Percentiles rank a stretch among this genome's conserved stretches.
Conservation (phyloP, 1,140 invertebrate species). For the Dendroctonus valens region DNA sequence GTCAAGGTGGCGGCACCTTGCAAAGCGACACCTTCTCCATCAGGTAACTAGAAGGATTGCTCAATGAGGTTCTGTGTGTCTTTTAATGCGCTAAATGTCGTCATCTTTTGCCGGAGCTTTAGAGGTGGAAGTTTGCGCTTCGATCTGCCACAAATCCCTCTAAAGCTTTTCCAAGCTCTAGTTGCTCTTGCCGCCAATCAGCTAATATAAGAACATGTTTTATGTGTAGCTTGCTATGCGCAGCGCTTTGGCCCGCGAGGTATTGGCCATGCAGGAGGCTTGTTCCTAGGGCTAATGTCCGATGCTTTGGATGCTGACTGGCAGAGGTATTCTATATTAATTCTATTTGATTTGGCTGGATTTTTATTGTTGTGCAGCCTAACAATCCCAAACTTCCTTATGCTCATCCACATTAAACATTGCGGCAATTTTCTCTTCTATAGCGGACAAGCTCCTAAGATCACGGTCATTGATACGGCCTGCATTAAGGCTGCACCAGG, state of each 20-base stretch:
- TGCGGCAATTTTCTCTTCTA: neutral
- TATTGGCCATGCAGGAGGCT: constrained; percentile 82
- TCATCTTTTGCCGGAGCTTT: neutral
- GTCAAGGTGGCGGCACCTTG: constrained; percentile 85
- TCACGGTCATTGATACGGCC: constrained; percentile 76
- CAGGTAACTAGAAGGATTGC: constrained; percentile 57
- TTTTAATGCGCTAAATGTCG: neutral
- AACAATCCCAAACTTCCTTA: neutral
- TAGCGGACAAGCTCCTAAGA: constrained; percentile 68
- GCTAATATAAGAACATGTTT: constrained; percentile 42
- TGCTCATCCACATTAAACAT: neutral
- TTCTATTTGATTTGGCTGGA: neutral
- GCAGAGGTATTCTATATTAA: constrained; percentile 55
- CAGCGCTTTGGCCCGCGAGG: constrained; percentile 86
- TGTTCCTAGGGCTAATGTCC: constrained; percentile 66
- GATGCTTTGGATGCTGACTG: constrained; percentile 65
- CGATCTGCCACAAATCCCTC: neutral
- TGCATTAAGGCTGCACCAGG: constrained; percentile 77
- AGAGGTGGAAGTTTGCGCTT: neutral
- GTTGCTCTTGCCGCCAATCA: neutral
- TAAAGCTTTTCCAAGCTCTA: constrained; percentile 4
- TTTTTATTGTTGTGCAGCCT: too few species aligned
- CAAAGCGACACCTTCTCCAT: constrained; percentile 80
- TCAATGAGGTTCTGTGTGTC: constrained; percentile 12
- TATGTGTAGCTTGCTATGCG: constrained; percentile 69